phyloP scores from a whole-genome alignment of 2,113 vertebrate genomes.

The Phyllostomus discolor region DNA sequence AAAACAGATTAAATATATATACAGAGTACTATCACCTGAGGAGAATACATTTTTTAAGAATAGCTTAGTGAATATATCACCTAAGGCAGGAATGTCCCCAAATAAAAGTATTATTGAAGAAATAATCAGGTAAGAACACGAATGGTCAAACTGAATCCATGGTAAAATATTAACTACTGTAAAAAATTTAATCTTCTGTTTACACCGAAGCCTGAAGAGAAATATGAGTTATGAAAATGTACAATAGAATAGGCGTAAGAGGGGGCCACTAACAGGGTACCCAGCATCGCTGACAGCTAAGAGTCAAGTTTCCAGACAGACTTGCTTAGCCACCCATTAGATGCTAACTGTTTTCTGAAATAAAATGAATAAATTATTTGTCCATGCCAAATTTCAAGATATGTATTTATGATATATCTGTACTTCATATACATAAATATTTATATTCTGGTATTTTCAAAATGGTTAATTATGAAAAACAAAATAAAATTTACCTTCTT shows the following conservation, averaged over 20 bases:
- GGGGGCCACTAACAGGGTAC: neutral
- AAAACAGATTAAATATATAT: neutral
- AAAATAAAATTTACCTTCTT: neutral
- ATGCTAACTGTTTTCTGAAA: conserved; percentile 6
- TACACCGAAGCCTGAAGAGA: neutral
- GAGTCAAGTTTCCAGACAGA: neutral
- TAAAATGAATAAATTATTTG: neutral
- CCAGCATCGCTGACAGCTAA: neutral
- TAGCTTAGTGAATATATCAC: neutral
- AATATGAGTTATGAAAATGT: conserved; percentile 1
- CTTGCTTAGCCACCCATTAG: neutral
- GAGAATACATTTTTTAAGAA: neutral
- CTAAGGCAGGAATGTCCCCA: neutral
- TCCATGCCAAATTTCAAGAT: neutral
- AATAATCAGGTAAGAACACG: neutral
- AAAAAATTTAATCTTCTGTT: neutral
- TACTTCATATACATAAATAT: neutral
- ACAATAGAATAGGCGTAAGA: neutral
- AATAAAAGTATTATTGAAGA: neutral
- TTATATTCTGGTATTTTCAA: neutral
- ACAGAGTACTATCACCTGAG: neutral
- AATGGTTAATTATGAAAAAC: neutral
- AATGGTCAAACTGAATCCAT: neutral
- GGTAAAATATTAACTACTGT: neutral
- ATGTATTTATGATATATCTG: neutral